These are phyloP conservation scores for Drosophila kikkawai DNA, from an alignment of 1,140 invertebrate genomes.

Conservation along the genomic window DNA sequence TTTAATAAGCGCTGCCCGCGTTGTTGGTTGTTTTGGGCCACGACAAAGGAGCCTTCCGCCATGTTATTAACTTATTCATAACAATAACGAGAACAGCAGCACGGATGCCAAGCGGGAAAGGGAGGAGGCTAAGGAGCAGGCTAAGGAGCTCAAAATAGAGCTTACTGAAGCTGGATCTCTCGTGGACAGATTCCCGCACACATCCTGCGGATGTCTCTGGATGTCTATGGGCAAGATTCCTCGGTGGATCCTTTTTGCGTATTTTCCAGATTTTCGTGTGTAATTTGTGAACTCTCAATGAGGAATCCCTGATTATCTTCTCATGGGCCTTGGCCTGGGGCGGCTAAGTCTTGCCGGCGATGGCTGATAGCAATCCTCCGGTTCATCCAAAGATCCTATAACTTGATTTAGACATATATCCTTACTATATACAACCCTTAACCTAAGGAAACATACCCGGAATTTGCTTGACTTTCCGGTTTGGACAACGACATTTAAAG, in stretches of 20 bases:
- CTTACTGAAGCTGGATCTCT: neutral
- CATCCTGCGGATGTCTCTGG: neutral
- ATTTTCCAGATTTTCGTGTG: neutral
- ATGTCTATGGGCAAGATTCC: neutral
- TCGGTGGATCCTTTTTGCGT: neutral
- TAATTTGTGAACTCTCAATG: neutral
- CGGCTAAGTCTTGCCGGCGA: neutral
- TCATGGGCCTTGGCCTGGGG: no score
- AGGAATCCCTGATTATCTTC: no score
- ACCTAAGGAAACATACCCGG: neutral
- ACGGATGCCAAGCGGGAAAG: conserved; percentile 3
- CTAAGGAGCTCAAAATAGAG: neutral
- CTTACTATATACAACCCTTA: no score
- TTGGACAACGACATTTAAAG: neutral
- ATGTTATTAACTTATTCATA: conserved; percentile 85
- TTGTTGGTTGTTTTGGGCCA: conserved; percentile 54
- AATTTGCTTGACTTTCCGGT: no score
- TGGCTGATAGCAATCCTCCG: neutral
- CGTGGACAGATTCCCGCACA: neutral
- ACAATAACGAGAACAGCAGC: conserved; percentile 57
- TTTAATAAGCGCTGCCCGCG: conserved; percentile 74
- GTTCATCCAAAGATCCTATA: neutral
- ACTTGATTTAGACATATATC: no score
- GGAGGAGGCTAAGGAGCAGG: neutral
- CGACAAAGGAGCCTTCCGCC: conserved; percentile 83